These are phyloP conservation scores for Fissipunctia ypsillon DNA, from an alignment of 2,888 invertebrate species.

Conservation along the genomic window DNA sequence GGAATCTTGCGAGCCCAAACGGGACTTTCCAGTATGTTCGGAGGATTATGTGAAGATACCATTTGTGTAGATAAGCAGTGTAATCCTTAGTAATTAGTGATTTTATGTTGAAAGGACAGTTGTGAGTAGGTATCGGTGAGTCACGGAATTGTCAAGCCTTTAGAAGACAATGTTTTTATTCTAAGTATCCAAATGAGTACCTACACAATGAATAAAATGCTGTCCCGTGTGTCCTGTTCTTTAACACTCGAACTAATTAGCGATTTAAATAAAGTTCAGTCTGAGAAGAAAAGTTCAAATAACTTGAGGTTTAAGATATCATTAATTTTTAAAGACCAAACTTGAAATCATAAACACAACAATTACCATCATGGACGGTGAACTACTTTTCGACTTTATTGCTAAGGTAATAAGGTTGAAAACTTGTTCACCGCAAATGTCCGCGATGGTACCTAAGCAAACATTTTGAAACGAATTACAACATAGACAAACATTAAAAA, in stretches of 20 bases:
- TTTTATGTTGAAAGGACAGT: conserved; percentile 22
- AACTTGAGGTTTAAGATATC: background rate
- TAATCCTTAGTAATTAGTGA: conserved; percentile 22
- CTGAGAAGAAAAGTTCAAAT: background rate
- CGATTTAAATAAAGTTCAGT: background rate
- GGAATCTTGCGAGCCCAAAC: conserved; percentile 37
- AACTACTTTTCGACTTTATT: too few relatives aligned
- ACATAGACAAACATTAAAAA: background rate
- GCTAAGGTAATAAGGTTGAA: too few relatives aligned
- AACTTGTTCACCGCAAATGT: too few relatives aligned
- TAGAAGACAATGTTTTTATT: background rate
- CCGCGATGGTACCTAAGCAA: too few relatives aligned
- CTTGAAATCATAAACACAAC: background rate
- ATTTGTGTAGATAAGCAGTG: conserved; percentile 4
- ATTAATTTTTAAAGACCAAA: background rate
- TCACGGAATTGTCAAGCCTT: background rate
- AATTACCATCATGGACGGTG: too few relatives aligned
- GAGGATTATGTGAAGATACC: conserved; percentile 21
- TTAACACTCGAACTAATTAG: background rate
- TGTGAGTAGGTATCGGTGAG: conserved; percentile 11
- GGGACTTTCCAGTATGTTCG: conserved; percentile 25
- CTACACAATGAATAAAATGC: background rate
- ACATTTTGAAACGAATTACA: background rate
- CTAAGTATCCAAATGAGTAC: background rate
- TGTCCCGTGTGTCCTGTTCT: too few relatives aligned